Evolutionary conservation across 2,113 vertebrate genomes (phyloP).

Genomic region (Morone saxatilis): DNA sequence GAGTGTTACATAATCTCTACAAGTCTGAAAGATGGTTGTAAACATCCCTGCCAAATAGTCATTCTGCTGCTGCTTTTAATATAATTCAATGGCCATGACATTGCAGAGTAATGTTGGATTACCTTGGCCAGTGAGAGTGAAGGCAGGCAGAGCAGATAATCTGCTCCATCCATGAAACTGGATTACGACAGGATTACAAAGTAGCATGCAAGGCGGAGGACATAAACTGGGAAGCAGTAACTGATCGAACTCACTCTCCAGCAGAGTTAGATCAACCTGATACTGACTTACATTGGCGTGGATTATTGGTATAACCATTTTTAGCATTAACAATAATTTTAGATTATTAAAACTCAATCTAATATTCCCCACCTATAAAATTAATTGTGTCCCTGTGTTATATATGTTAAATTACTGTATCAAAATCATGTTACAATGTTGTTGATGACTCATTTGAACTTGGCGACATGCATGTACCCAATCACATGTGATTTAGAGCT

Average conservation of each 20-base stretch:
- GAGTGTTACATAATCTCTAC: conserved; percentile 24
- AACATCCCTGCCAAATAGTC: conserved; percentile 6
- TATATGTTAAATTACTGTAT: too few species aligned
- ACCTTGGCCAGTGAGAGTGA: conserved; percentile 60
- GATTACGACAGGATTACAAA: conserved; percentile 77
- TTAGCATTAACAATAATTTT: neutral
- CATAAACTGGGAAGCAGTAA: conserved; percentile 25
- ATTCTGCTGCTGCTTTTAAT: conserved; percentile 29
- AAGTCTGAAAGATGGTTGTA: neutral
- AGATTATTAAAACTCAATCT: neutral
- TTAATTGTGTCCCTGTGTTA: neutral
- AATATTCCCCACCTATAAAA: neutral
- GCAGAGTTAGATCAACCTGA: neutral
- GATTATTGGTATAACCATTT: neutral
- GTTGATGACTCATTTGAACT: neutral
- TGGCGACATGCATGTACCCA: neutral
- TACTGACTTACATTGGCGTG: neutral
- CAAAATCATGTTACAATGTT: neutral
- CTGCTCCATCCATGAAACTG: conserved; percentile 61
- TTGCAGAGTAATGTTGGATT: conserved; percentile 55
- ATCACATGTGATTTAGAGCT: neutral
- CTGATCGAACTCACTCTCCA: conserved; percentile 30
- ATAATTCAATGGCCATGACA: conserved; percentile 26
- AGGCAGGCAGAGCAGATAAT: conserved; percentile 68
- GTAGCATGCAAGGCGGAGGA: conserved; percentile 41